A percentile compares a stretch with the other conserved stretches of the same genome.
Evolutionary conservation across 2,797 vertebrate genomes (phyloP).

Genomic region (Halcyon badia): DNA sequence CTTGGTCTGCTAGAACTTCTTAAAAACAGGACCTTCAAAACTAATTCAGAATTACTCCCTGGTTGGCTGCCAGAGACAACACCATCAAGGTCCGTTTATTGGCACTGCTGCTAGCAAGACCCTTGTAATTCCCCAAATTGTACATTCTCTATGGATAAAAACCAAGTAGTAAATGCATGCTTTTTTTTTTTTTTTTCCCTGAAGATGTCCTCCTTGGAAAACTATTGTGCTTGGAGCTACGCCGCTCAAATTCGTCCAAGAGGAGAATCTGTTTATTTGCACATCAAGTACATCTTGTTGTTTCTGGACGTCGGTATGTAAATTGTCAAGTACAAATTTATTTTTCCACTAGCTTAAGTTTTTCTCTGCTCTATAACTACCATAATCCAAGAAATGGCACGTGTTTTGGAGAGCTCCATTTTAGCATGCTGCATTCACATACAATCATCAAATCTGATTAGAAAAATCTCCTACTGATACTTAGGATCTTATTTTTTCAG

Average conservation of each 20-base stretch:
- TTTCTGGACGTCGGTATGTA: slow-evolving; percentile 40
- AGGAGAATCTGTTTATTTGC: slow-evolving; percentile 55
- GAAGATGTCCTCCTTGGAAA: not conserved
- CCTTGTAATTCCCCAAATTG: not conserved
- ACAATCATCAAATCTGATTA: not conserved
- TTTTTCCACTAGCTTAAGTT: slow-evolving; percentile 25
- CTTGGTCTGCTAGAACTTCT: not conserved
- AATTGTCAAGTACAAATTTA: slow-evolving; percentile 33
- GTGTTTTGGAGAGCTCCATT: not conserved
- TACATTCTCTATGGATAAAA: not conserved
- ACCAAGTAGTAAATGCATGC: not conserved
- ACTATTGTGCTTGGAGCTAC: not conserved
- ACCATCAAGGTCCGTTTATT: not conserved
- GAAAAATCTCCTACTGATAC: not conserved
- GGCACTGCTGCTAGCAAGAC: not conserved
- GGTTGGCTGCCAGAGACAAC: slow-evolving; percentile 23
- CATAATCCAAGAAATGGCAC: not conserved
- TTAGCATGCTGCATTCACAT: not conserved
- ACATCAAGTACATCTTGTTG: slow-evolving; percentile 33
- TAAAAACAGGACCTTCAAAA: slow-evolving; percentile 10
- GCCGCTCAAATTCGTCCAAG: not conserved
- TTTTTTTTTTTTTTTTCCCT: not conserved
- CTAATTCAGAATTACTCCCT: not conserved
- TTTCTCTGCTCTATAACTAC: not conserved
- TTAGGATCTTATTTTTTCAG: not conserved